phyloP scores from a whole-genome alignment of 2,888 invertebrate genomes.

The Acleris holmiana region DNA sequence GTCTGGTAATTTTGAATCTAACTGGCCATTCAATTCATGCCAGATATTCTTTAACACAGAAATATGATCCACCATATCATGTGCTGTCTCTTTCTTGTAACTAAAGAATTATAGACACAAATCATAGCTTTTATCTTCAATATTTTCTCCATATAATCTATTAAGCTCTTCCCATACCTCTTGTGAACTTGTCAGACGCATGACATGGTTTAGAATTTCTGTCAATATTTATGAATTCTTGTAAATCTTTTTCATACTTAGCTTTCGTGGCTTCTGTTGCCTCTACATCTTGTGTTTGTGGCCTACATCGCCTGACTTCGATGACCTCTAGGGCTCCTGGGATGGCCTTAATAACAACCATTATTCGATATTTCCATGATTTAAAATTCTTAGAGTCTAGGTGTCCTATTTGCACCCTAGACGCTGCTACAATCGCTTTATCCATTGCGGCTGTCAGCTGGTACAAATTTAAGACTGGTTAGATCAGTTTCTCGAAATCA shows the following conservation, averaged over 20 bases:
- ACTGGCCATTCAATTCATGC: not conserved
- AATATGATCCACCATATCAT: constrained; percentile 1
- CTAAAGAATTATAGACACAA: constrained; percentile 1
- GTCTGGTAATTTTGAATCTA: not conserved
- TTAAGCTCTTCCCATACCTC: not conserved
- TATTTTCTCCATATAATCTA: not conserved
- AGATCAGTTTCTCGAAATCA: too few relatives aligned
- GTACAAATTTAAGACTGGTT: too few relatives aligned
- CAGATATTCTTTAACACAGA: not conserved
- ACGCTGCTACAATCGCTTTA: too few relatives aligned
- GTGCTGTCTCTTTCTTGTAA: not conserved
- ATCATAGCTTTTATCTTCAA: constrained; percentile 10
- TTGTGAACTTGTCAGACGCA: not conserved
- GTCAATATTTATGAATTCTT: not conserved
- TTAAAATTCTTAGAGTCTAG: too few relatives aligned
- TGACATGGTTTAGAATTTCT: not conserved
- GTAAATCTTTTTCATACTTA: not conserved
- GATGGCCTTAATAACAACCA: too few relatives aligned
- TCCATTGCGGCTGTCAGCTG: too few relatives aligned
- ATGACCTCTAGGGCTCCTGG: too few relatives aligned
- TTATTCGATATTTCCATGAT: too few relatives aligned
- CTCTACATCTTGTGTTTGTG: too few relatives aligned
- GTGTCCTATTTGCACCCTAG: too few relatives aligned
- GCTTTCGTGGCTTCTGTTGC: not conserved
- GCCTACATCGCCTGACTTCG: too few relatives aligned